Conservation (phyloP, 2,888 invertebrate species). For the Formica aserva region DNA sequence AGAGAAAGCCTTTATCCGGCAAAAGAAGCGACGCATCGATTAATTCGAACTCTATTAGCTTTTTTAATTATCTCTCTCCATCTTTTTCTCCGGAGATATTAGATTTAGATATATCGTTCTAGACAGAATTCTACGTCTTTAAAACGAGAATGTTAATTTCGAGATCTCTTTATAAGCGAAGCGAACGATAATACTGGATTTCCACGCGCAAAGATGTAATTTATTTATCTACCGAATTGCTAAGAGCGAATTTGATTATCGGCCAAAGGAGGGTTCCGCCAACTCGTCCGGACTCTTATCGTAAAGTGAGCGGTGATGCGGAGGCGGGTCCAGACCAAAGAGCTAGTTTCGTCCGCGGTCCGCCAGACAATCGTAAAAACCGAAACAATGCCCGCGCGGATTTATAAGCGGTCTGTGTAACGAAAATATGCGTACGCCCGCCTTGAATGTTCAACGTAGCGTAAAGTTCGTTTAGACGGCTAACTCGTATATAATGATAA, state of each 20-base stretch:
- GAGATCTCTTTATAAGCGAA: too few species aligned
- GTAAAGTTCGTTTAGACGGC: not conserved
- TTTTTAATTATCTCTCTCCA: not conserved
- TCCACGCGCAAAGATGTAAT: too few species aligned
- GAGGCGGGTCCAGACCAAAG: constrained; percentile 39
- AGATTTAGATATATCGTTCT: not conserved
- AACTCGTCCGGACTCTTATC: too few species aligned
- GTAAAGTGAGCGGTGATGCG: too few species aligned
- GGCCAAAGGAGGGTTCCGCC: too few species aligned
- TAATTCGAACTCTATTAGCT: not conserved
- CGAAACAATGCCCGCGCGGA: constrained; percentile 79
- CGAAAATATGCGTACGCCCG: too few species aligned
- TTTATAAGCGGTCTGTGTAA: too few species aligned
- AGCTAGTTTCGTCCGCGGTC: constrained; percentile 76
- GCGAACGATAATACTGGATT: too few species aligned
- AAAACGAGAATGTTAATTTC: too few species aligned
- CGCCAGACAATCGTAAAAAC: constrained; percentile 85
- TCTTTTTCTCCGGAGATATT: not conserved
- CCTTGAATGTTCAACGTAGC: too few species aligned
- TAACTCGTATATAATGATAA: not conserved
- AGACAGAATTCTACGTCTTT: not conserved
- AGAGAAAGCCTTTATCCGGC: constrained; percentile 18
- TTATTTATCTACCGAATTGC: too few species aligned
- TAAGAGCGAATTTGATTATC: too few species aligned
- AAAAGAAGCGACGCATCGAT: not conserved